A percentile compares a stretch with the other conserved stretches of the same genome.
Conservation (phyloP, 2,113 vertebrate species). For the Rhynchomys soricoides region DNA sequence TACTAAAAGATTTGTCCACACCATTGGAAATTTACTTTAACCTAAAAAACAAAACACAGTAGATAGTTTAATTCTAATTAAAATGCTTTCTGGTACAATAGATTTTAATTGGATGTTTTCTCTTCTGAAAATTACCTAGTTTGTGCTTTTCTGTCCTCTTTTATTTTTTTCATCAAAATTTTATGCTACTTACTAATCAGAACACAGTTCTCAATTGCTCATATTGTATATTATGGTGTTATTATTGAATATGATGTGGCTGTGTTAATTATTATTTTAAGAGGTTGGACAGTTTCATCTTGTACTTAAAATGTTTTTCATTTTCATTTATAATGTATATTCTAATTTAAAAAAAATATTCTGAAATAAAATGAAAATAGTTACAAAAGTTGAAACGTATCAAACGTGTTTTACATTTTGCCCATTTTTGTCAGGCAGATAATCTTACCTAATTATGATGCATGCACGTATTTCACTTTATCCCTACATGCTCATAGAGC, state of each 20-base stretch:
- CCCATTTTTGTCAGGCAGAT: not conserved
- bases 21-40: slow-evolving; percentile 40
- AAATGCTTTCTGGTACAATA: slow-evolving; percentile 53
- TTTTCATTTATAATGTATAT: not conserved
- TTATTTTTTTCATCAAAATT: not conserved
- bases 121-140: slow-evolving; percentile 21
- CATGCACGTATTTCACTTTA: not conserved
- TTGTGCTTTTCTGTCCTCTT: not conserved
- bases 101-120: slow-evolving; percentile 56
- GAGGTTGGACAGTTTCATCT: not conserved
- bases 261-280: not conserved
- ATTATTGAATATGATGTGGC: slow-evolving; percentile 24
- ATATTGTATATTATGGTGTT: not conserved
- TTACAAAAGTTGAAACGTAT: not conserved
- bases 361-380: slow-evolving; percentile 2
- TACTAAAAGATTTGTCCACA: slow-evolving; percentile 31
- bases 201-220: not conserved
- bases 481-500: not conserved
- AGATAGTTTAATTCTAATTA: slow-evolving; percentile 50
- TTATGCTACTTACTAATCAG: not conserved
- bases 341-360: not conserved
- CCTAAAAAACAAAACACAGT: slow-evolving; percentile 1
- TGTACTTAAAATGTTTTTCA: not conserved
- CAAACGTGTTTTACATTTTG: not conserved
- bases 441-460: not conserved